Conservation (phyloP, 1,140 invertebrate genomes). For the Procambarus virginalis region DNA sequence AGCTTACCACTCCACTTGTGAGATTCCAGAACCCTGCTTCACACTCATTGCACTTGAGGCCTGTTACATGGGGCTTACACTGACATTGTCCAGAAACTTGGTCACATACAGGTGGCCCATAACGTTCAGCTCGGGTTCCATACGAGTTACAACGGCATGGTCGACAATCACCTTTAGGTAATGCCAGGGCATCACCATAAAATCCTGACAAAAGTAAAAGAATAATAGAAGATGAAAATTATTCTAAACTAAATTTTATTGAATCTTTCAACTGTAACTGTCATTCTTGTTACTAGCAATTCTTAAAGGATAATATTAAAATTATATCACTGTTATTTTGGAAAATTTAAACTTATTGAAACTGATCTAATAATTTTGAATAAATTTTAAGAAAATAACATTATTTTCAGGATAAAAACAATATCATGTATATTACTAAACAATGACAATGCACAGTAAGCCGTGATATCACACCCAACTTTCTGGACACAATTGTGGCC, state of each 20-base stretch:
- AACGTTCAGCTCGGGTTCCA: slow-evolving; percentile 83
- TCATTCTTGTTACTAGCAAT: too few relatives aligned
- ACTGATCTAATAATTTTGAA: too few relatives aligned
- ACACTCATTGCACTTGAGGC: slow-evolving; percentile 91
- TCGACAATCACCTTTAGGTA: slow-evolving; percentile 92
- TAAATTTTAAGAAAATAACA: too few relatives aligned
- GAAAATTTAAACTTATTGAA: too few relatives aligned
- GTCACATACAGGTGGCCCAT: slow-evolving; percentile 85
- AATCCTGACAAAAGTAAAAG: slow-evolving; percentile 78
- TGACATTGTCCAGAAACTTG: slow-evolving; percentile 87
- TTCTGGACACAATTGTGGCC: too few relatives aligned
- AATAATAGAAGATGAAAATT: not conserved
- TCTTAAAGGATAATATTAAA: too few relatives aligned
- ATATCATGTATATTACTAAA: too few relatives aligned
- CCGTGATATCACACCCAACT: too few relatives aligned
- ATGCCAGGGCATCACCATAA: slow-evolving; percentile 90
- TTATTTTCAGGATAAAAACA: too few relatives aligned
- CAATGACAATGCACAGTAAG: not conserved
- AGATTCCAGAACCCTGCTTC: slow-evolving; percentile 90
- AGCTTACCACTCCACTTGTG: slow-evolving; percentile 81
- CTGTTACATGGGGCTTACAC: slow-evolving; percentile 89
- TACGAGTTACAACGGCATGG: slow-evolving; percentile 87
- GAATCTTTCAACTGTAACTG: too few relatives aligned
- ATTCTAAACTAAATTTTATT: not conserved
- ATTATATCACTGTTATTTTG: too few relatives aligned